phyloP scores from a whole-genome alignment of 2,888 invertebrate genomes.

The Oscheius sp. region DNA sequence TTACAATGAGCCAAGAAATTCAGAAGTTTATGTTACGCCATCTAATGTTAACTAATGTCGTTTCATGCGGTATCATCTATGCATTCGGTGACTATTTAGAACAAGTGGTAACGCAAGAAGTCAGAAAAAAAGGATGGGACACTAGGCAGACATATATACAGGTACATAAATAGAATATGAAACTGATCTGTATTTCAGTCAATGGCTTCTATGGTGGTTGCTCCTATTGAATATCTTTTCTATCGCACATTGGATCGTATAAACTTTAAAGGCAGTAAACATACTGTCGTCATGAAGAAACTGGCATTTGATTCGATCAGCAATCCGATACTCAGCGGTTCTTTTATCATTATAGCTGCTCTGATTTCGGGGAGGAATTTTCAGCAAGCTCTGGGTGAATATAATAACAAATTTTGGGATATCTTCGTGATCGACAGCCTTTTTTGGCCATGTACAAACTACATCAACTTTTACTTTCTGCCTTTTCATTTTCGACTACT shows the following conservation, averaged over 20 bases:
- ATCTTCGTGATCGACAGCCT: conserved; percentile 6
- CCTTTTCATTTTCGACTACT: conserved; percentile 5
- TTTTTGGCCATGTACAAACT: conserved; percentile 10
- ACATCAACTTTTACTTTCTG: conserved; percentile 21
- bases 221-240: conserved; percentile 11
- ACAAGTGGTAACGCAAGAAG: conserved; percentile 10
- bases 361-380: conserved; percentile 8
- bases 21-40: conserved; percentile 8
- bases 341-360: conserved; percentile 3
- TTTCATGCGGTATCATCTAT: not conserved
- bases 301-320: conserved; percentile 11
- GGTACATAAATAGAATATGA: too few species aligned
- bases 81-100: conserved; percentile 16
- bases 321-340: conserved; percentile 12
- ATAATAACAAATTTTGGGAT: conserved; percentile 19
- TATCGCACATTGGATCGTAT: not conserved
- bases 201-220: not conserved
- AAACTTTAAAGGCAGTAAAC: conserved; percentile 5
- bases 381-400: not conserved
- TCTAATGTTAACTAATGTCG: conserved; percentile 3
- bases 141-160: not conserved
- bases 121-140: conserved; percentile 20
- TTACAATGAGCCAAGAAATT: not conserved
- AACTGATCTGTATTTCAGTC: too few species aligned
- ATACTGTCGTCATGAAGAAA: conserved; percentile 17